phyloP scores from a whole-genome alignment of 2,888 invertebrate species.

The Rugalucina vietnamica region DNA sequence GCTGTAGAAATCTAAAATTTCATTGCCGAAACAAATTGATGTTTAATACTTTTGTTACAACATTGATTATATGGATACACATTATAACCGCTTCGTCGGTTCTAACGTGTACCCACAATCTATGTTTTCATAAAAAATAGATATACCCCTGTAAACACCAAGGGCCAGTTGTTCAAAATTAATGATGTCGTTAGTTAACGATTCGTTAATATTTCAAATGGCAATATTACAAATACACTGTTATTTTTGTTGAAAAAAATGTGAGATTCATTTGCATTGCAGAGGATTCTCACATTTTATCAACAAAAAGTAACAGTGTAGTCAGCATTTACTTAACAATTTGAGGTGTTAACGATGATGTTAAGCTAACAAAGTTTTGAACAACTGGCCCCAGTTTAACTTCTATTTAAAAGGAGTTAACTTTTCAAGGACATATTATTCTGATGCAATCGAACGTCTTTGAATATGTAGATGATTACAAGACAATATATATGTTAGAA shows the following conservation, averaged over 20 bases:
- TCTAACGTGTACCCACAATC: background rate
- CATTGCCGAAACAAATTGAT: too few species aligned
- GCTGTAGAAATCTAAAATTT: too few species aligned
- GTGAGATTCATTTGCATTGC: too few species aligned
- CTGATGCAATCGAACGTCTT: background rate
- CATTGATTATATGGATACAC: background rate
- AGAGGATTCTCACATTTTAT: too few species aligned
- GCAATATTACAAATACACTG: background rate
- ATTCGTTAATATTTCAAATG: background rate
- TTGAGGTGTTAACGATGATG: too few species aligned
- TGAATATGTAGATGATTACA: background rate
- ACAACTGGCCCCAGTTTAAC: too few species aligned
- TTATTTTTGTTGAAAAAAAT: too few species aligned
- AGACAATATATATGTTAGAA: background rate
- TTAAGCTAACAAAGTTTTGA: too few species aligned
- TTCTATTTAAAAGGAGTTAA: background rate
- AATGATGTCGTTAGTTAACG: background rate
- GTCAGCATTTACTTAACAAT: too few species aligned
- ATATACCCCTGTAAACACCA: too few species aligned
- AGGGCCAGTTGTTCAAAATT: background rate
- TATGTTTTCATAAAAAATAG: background rate
- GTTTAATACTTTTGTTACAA: too few species aligned
- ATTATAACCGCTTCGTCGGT: background rate
- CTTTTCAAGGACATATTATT: background rate
- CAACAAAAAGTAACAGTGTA: too few species aligned